A percentile compares a stretch with the other conserved stretches of the same genome.
phyloP scores from a whole-genome alignment of 2,113 vertebrate species.

The Aramus guarauna region DNA sequence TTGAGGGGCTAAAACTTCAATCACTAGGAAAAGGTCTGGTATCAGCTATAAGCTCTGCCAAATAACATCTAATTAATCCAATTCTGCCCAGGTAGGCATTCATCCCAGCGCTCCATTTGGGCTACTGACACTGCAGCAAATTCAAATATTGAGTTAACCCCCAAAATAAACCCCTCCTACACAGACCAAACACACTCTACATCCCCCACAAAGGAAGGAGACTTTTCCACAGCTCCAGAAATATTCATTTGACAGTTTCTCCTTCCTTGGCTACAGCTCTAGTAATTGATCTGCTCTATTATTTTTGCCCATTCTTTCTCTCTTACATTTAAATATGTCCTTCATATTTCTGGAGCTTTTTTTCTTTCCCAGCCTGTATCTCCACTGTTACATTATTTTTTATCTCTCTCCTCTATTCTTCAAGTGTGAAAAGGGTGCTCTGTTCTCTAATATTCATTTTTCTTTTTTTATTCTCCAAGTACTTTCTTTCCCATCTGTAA shows the following conservation, averaged over 20 bases:
- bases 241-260: conserved; percentile 40
- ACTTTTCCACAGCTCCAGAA: conserved; percentile 27
- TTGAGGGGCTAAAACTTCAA: neutral
- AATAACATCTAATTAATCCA: neutral
- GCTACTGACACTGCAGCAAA: neutral
- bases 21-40: neutral
- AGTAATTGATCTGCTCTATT: conserved; percentile 67
- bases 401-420: conserved; percentile 57
- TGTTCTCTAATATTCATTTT: conserved; percentile 48
- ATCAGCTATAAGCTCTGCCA: neutral
- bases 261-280: conserved; percentile 14
- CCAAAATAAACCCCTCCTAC: neutral
- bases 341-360: conserved; percentile 47
- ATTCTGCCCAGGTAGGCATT: neutral
- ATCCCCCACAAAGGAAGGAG: neutral
- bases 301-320: conserved; percentile 55
- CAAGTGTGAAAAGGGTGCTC: conserved; percentile 64
- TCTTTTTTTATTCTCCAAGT: conserved; percentile 41
- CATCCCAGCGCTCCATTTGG: neutral
- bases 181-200: neutral
- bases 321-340: conserved; percentile 65
- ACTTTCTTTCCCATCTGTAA: conserved; percentile 64
- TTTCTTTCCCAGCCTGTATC: neutral
- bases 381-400: conserved; percentile 32
- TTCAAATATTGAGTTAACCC: neutral